Base-by-base conservation (phyloP, 2,113 vertebrate species). In the Bagarius yarrelli region DNA sequence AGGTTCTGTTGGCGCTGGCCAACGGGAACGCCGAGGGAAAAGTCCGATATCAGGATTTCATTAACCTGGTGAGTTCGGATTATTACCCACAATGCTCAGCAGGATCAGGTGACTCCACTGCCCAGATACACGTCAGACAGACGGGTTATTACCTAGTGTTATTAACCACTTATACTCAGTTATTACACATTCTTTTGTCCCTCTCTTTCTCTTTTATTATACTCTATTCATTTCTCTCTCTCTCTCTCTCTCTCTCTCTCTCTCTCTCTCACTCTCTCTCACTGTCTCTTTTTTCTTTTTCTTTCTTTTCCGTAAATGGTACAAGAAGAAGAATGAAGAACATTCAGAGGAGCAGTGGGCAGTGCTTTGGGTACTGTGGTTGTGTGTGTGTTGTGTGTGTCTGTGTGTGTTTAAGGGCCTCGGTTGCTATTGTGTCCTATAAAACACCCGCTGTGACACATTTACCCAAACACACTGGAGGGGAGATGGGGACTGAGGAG, bases 41-140 rank as follows among this genome's bases (percentile, higher is more conserved):
- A 90, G 96, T 99, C 91, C 95, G 95, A 90, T 98, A 99, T 91
- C 97, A 98, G 91, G 96, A 98, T 87, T 98, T 99, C 78, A 95
- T 96, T 89, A 98, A 95, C 90, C 93, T 98, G 95, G 97, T 99
- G 89, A 98, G 96, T 81, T 40, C 19, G 19, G 57, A 50, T 40
- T 4, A 36, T 63, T 40, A 25, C 78, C 55, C 53, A 53, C 70
- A 59, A 64, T 34, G 32, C 78, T 32, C 40, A 25, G 36, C 25
- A 53, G 12, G 21, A 75, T 16, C 23, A 50, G 32, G 21, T 8
- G 9, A 67, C 21, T 56, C 19, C 5, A 55, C 63, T 6, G n/a
- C 44, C n/a, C 9, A 2, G 36, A 40, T 8, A 70, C 40, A 16
- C 16, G 3, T 70, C 18, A n/a, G 32, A 9, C 23, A 69, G 21